These are phyloP conservation scores for Cyclura pinguis DNA, from an alignment of 2,797 vertebrate species.

Conservation along the genomic window DNA sequence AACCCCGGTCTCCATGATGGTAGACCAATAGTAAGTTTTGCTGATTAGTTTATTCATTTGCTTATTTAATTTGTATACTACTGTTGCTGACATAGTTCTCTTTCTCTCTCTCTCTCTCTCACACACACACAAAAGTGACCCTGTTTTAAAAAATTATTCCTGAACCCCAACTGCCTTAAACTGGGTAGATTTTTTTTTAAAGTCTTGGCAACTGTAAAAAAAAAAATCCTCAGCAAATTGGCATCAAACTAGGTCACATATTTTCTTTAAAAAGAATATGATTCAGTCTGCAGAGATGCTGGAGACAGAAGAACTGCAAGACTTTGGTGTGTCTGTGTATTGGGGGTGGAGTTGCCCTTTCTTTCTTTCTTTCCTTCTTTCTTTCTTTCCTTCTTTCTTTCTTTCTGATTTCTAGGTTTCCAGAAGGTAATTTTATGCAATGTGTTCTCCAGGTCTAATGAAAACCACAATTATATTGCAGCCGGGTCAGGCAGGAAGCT, in stretches of 20 bases:
- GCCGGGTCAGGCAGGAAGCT: no score
- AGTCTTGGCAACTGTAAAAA: neutral
- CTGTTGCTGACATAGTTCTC: no score
- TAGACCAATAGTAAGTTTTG: no score
- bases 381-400: neutral
- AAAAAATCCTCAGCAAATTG: neutral
- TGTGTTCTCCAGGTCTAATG: neutral
- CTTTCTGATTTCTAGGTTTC: neutral
- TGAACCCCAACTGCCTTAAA: no score
- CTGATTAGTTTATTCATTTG: no score
- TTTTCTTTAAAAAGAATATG: neutral
- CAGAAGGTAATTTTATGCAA: no score
- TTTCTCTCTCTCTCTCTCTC: no score
- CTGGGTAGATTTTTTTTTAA: neutral
- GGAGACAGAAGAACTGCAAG: neutral
- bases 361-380: neutral
- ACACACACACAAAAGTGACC: no score
- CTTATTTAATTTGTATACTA: no score
- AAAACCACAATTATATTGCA: neutral
- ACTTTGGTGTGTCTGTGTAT: neutral
- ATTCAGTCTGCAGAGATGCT: neutral
- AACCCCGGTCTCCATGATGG: no score
- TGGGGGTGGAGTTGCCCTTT: neutral
- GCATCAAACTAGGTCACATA: constrained; percentile 10
- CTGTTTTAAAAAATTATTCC: no score